These are phyloP conservation scores for Xestia rhomboidea DNA, from an alignment of 2,888 invertebrate genomes.

Conservation along the genomic window DNA sequence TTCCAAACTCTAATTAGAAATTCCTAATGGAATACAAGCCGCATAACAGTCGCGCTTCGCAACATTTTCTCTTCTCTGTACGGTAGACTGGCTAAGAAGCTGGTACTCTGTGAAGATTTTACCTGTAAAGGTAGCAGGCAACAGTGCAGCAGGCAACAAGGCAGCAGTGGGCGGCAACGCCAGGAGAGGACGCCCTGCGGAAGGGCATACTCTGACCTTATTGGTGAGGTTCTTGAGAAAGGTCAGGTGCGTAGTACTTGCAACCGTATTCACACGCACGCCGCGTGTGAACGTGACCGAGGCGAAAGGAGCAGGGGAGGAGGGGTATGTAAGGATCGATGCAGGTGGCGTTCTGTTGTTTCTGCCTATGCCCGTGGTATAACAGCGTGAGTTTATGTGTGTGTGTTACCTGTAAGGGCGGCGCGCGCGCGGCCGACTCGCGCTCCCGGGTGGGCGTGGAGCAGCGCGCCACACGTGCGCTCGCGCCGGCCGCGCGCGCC, in stretches of 20 bases:
- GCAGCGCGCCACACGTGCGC: conserved; percentile 59
- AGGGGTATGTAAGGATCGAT: background rate
- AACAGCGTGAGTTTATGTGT: background rate
- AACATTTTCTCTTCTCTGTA: too few relatives aligned
- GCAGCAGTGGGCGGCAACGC: background rate
- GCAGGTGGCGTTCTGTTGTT: background rate
- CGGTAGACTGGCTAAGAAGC: too few relatives aligned
- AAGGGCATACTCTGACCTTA: background rate
- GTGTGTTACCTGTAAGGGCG: conserved; percentile 75
- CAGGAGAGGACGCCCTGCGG: background rate
- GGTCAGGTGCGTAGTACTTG: background rate
- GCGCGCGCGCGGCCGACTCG: conserved; percentile 56
- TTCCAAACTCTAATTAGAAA: background rate
- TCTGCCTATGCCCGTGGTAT: too few relatives aligned
- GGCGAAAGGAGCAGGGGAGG: background rate
- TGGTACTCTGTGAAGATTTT: background rate
- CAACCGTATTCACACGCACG: background rate
- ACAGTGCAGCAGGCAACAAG: background rate
- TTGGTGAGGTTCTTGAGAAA: background rate
- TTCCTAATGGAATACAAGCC: background rate
- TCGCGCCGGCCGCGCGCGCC: too few relatives aligned
- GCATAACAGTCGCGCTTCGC: background rate
- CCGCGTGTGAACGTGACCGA: background rate
- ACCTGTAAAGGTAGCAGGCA: background rate
- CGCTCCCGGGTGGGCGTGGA: conserved; percentile 79